phyloP scores from a whole-genome alignment of 2,113 vertebrate genomes.

The Ailuropoda melanoleuca region DNA sequence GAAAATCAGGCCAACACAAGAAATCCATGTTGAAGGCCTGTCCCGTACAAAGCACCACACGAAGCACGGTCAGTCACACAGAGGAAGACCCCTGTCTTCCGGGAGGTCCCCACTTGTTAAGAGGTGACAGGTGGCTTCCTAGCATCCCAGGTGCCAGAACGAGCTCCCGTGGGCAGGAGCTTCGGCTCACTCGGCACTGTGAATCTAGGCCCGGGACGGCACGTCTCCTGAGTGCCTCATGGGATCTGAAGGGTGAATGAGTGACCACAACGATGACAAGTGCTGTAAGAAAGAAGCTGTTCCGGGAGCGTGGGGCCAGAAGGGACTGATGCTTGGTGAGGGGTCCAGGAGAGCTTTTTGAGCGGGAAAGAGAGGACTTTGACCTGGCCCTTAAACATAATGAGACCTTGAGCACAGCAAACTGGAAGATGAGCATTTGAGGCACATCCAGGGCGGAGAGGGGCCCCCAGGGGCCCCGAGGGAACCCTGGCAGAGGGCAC shows the following conservation, averaged over 20 bases:
- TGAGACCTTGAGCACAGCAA: not conserved
- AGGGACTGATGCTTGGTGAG: not conserved
- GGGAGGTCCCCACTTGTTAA: not conserved
- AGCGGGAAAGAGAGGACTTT: not conserved
- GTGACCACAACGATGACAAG: not conserved
- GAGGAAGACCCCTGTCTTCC: not conserved
- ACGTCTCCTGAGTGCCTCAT: not conserved
- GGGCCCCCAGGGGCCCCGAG: rapidly evolving
- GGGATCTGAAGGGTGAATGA: not conserved
- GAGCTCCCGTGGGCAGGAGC: not conserved
- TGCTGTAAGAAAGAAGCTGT: not conserved
- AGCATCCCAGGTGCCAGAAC: not conserved
- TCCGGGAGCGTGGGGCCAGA: rapidly evolving
- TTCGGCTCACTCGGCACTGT: not conserved
- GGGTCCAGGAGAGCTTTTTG: not conserved
- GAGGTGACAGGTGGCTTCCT: not conserved
- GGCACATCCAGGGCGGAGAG: not conserved
- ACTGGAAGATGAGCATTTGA: not conserved
- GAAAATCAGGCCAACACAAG: not conserved
- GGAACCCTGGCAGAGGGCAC: not conserved
- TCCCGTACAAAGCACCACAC: not conserved
- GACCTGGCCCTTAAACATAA: not conserved
- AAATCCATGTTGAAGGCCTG: not conserved
- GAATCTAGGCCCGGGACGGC: not conserved
- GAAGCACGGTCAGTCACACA: not conserved